phyloP scores from a whole-genome alignment of 2,888 invertebrate species.

The Automeris io region DNA sequence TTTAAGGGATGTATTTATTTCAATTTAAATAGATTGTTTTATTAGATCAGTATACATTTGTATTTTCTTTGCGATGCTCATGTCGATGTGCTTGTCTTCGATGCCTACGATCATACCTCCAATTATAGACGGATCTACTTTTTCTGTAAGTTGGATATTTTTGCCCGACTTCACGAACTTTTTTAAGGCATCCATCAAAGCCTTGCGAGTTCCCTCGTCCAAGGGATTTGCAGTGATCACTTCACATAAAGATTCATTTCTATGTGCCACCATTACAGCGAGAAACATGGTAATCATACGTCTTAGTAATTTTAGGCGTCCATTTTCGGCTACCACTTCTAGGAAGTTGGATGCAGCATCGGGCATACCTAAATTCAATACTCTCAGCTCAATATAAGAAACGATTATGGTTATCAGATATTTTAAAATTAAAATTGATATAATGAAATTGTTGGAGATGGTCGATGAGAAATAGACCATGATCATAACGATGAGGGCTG shows the following conservation, averaged over 20 bases:
- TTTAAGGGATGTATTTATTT: neutral
- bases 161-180: constrained; percentile 46
- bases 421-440: too few relatives aligned
- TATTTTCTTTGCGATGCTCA: constrained; percentile 51
- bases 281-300: constrained; percentile 50
- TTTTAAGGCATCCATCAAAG: constrained; percentile 40
- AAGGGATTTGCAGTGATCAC: constrained; percentile 58
- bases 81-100: constrained; percentile 59
- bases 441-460: too few relatives aligned
- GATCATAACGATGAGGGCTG: too few relatives aligned
- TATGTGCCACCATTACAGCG: constrained; percentile 55
- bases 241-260: constrained; percentile 56
- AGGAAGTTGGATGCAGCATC: constrained; percentile 45
- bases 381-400: neutral
- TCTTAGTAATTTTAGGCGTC: constrained; percentile 44
- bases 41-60: constrained; percentile 52
- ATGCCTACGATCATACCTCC: constrained; percentile 60
- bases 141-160: constrained; percentile 51
- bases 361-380: constrained; percentile 40
- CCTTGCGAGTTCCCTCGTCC: constrained; percentile 27
- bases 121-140: constrained; percentile 45
- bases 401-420: too few relatives aligned
- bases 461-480: too few relatives aligned
- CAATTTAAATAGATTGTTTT: constrained; percentile 33
- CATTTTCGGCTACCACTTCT: constrained; percentile 53